Percentiles rank a stretch among this genome's conserved stretches.
Conservation (phyloP, 2,113 vertebrate species). For the Amia ocellicauda region DNA sequence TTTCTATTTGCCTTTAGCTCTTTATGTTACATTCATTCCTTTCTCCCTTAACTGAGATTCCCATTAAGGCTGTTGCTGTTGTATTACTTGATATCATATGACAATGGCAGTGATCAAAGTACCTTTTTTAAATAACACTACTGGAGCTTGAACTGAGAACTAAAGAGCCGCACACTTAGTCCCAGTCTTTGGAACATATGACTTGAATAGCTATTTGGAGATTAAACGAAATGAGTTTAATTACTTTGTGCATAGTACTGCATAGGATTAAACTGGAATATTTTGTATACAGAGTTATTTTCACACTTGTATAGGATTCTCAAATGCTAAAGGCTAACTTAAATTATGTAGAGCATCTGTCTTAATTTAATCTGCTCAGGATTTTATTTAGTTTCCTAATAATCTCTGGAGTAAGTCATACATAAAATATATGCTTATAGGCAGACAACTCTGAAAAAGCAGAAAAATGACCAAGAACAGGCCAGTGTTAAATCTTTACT, state of each 20-base stretch:
- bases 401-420: too few species aligned
- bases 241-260: not conserved
- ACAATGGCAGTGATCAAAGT: slow-evolving; percentile 10
- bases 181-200: slow-evolving; percentile 60
- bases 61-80: slow-evolving; percentile 51
- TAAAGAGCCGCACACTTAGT: slow-evolving; percentile 25
- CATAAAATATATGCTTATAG: too few species aligned
- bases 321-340: too few species aligned
- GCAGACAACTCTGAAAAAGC: too few species aligned
- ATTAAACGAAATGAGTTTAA: not conserved
- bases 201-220: slow-evolving; percentile 51
- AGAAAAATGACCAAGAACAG: too few species aligned
- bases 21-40: not conserved
- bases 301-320: too few species aligned
- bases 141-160: slow-evolving; percentile 53
- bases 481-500: too few species aligned
- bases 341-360: too few species aligned
- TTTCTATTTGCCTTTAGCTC: slow-evolving; percentile 52
- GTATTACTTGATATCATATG: slow-evolving; percentile 6
- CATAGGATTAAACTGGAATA: too few species aligned
- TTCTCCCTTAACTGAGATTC: slow-evolving; percentile 44
- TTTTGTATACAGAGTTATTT: too few species aligned
- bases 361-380: too few species aligned
- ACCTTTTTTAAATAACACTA: slow-evolving; percentile 18
- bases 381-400: too few species aligned